Evolutionary conservation across 2,797 vertebrate species (phyloP).

Genomic region (Picus viridis): DNA sequence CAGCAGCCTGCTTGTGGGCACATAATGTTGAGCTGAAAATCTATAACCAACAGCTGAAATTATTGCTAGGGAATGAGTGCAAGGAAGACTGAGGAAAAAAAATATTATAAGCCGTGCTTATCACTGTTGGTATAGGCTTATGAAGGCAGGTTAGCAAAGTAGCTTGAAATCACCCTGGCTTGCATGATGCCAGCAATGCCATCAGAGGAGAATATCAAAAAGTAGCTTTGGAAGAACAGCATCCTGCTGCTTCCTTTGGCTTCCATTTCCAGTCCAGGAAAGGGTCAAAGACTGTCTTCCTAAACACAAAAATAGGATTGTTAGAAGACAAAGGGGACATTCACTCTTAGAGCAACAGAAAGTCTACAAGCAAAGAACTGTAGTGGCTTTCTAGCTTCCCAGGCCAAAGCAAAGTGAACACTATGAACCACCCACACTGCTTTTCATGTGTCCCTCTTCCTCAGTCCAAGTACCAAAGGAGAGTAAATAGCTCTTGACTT

Average conservation of each 20-base stretch:
- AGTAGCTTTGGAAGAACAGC: background rate
- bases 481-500: background rate
- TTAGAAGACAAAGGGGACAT: constrained; percentile 28
- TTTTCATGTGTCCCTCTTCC: background rate
- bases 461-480: background rate
- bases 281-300: background rate
- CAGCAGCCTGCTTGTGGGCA: background rate
- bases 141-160: background rate
- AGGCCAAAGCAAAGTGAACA: constrained; percentile 19
- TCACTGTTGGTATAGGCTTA: background rate
- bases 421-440: background rate
- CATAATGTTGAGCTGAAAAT: background rate
- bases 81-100: background rate
- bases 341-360: constrained; percentile 36
- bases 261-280: background rate
- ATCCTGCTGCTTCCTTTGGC: background rate
- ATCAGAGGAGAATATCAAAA: background rate
- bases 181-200: background rate
- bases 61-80: background rate
- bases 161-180: background rate
- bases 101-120: background rate
- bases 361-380: background rate
- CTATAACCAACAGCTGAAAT: background rate
- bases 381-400: constrained; percentile 19
- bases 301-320: constrained; percentile 22